Percentiles rank a stretch among this genome's conserved stretches.
These are phyloP conservation scores for Phortica magna DNA, from an alignment of 2,888 invertebrate genomes.

Conservation along the genomic window DNA sequence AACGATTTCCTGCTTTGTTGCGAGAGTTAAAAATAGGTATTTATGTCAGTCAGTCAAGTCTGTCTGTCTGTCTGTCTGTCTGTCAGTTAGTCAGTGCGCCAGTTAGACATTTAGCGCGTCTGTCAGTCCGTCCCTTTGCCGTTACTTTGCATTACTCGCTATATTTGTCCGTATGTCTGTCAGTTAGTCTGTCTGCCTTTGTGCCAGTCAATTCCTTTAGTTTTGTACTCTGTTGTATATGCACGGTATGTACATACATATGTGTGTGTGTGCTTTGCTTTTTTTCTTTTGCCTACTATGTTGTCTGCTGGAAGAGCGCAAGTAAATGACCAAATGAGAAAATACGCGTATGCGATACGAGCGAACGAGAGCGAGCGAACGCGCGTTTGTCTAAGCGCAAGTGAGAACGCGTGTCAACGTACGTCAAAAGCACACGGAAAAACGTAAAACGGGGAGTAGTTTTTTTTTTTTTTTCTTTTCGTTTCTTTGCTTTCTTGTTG, in stretches of 20 bases:
- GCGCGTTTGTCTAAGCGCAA: background rate
- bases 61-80: conserved; percentile 34
- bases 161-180: background rate
- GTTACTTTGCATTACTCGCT: background rate
- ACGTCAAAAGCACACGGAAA: background rate
- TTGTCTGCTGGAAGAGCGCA: background rate
- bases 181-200: background rate
- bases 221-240: too few species aligned
- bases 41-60: conserved; percentile 60
- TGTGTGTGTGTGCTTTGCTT: background rate
- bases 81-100: background rate
- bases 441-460: background rate
- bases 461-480: background rate
- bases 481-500: background rate
- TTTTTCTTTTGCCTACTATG: background rate
- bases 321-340: background rate
- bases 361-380: too few species aligned
- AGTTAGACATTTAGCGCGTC: background rate
- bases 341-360: too few species aligned
- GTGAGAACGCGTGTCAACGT: background rate
- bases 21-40: conserved; percentile 67
- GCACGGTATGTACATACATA: too few species aligned
- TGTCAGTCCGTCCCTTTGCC: background rate
- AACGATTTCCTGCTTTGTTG: conserved; percentile 45
- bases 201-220: background rate